These are phyloP conservation scores for Chascanopsetta lugubris DNA, from an alignment of 2,113 vertebrate genomes.

Conservation along the genomic window DNA sequence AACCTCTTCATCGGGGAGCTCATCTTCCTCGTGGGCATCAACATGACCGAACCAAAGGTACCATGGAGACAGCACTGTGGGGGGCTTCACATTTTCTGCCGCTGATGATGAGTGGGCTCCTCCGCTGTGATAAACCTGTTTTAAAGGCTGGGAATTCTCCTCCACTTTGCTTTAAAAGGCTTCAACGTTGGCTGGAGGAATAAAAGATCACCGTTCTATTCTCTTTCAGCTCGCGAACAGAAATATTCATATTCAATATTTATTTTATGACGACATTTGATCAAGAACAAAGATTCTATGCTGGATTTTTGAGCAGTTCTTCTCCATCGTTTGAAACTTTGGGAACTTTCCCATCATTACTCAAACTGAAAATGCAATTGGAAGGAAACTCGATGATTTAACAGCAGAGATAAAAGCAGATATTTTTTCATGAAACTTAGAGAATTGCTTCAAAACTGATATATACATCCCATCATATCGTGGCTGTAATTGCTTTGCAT, in stretches of 20 bases:
- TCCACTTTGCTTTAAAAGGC: conserved; percentile 17
- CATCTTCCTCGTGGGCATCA: conserved; percentile 96
- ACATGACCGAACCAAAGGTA: conserved; percentile 96
- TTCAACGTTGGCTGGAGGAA: background rate
- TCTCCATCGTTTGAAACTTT: conserved; percentile 6
- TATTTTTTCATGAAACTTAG: background rate
- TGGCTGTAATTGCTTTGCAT: background rate
- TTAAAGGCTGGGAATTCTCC: conserved; percentile 6
- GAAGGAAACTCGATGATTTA: conserved; percentile 11
- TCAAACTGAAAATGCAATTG: background rate
- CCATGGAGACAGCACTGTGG: background rate
- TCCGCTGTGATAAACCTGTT: conserved; percentile 44
- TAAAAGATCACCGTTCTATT: conserved; percentile 2
- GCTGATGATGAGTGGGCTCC: conserved; percentile 31
- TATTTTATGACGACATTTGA: conserved; percentile 6
- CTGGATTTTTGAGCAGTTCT: conserved; percentile 6
- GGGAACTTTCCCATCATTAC: conserved; percentile 5
- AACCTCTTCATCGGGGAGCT: conserved; percentile 98
- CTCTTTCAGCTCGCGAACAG: background rate
- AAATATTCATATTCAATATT: conserved; percentile 1
- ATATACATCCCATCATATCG: too few relatives aligned
- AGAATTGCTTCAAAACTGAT: background rate
- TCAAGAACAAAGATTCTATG: conserved; percentile 10
- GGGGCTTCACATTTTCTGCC: conserved; percentile 1
- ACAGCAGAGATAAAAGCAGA: background rate